Conservation (phyloP, 1,140 invertebrate species). For the Cydia fagiglandana region DNA sequence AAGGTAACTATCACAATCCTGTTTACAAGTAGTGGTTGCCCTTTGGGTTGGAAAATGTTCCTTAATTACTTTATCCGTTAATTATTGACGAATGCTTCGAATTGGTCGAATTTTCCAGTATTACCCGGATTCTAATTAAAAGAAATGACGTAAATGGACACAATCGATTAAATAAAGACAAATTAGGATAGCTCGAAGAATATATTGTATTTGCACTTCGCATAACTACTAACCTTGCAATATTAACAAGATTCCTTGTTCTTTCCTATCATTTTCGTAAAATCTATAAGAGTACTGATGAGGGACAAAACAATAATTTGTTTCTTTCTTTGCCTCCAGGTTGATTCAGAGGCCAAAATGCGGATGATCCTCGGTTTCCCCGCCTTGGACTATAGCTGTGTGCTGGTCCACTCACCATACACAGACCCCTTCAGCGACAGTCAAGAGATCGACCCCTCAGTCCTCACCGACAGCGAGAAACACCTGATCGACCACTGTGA, state of each 20-base stretch:
- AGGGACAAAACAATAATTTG: constrained; percentile 28
- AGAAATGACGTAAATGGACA: not conserved
- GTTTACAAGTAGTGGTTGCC: not conserved
- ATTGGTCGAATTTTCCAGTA: too few species aligned
- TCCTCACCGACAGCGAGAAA: constrained; percentile 74
- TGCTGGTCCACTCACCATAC: constrained; percentile 78
- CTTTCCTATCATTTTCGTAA: not conserved
- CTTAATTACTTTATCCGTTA: not conserved
- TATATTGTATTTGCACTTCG: not conserved
- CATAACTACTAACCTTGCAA: not conserved
- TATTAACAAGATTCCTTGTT: not conserved
- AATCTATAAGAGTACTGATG: not conserved
- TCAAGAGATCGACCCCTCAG: constrained; percentile 69
- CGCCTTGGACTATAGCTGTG: constrained; percentile 77
- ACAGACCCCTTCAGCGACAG: constrained; percentile 73
- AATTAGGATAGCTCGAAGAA: not conserved
- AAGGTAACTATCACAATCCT: constrained; percentile 72
- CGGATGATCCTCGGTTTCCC: constrained; percentile 74
- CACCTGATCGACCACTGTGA: constrained; percentile 80
- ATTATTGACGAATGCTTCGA: too few species aligned
- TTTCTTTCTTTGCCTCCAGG: constrained; percentile 61
- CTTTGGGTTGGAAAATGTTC: not conserved
- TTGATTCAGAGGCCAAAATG: constrained; percentile 79
- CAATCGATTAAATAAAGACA: not conserved
- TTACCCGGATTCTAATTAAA: not conserved